Conservation (phyloP, 2,797 vertebrate species). For the Enteromius radiatus region DNA sequence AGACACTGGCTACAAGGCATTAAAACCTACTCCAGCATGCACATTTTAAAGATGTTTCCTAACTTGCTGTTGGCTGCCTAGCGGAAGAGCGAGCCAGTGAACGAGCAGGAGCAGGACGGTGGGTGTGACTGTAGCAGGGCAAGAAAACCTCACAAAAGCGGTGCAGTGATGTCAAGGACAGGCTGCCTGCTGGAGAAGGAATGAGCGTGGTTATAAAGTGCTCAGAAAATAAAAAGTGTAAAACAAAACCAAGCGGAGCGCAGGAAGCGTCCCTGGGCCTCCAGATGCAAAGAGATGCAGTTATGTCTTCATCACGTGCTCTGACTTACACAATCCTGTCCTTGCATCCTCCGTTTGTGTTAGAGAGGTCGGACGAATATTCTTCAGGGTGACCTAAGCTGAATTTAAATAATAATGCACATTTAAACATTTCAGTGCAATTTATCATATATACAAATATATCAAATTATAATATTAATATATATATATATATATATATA, state of each 20-base stretch:
- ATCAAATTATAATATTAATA: no score
- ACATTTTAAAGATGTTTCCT: conserved; percentile 47
- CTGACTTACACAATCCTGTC: neutral
- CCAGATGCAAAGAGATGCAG: conserved; percentile 25
- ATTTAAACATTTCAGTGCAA: neutral
- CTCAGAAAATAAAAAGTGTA: neutral
- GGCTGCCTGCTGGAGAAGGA: conserved; percentile 39
- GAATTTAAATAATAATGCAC: conserved; percentile 33
- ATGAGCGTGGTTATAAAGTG: conserved; percentile 17
- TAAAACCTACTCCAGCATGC: conserved; percentile 52
- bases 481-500: no score
- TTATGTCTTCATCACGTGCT: neutral
- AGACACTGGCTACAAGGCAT: conserved; percentile 43
- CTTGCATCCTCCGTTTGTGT: neutral
- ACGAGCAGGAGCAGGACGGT: conserved; percentile 38
- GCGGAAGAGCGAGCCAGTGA: conserved; percentile 34
- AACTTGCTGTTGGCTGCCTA: conserved; percentile 41
- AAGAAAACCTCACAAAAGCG: conserved; percentile 49
- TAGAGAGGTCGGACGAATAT: neutral
- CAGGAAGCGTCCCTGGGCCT: conserved; percentile 4
- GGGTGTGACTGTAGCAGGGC: conserved; percentile 54
- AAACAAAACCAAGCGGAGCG: neutral
- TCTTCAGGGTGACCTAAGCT: conserved; percentile 42
- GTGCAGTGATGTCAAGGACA: conserved; percentile 51
- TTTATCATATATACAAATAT: neutral